phyloP scores from a whole-genome alignment of 2,113 vertebrate genomes.

The Myiozetetes cayanensis region DNA sequence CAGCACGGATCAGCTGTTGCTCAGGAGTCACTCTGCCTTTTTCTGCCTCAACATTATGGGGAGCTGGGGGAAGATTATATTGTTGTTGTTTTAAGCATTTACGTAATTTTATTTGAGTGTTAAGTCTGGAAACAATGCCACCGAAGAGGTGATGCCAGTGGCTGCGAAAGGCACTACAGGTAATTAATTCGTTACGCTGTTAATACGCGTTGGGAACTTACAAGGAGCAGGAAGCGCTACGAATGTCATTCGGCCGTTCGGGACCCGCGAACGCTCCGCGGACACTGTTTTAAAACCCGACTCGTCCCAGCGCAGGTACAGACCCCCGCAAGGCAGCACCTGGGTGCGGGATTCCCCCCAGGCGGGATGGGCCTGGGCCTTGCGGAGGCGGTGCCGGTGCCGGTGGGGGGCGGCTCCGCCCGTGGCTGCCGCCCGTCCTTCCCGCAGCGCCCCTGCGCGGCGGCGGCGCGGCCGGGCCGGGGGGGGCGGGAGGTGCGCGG shows the following conservation, averaged over 20 bases:
- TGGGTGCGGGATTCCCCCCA: too few relatives aligned
- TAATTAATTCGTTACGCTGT: neutral
- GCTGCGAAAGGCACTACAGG: neutral
- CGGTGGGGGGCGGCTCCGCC: neutral
- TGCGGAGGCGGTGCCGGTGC: neutral
- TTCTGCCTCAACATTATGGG: neutral
- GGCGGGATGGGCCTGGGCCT: neutral
- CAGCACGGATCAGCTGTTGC: neutral
- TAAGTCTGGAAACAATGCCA: neutral
- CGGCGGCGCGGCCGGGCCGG: too few relatives aligned
- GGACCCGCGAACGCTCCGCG: neutral
- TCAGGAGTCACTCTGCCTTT: neutral
- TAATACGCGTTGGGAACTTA: neutral
- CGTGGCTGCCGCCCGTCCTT: too few relatives aligned
- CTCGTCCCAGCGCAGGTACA: neutral
- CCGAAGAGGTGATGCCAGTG: neutral
- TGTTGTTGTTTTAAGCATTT: neutral
- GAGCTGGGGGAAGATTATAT: neutral
- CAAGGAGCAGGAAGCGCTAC: neutral
- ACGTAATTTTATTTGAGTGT: neutral
- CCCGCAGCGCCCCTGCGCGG: too few relatives aligned
- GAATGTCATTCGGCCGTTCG: fast-evolving
- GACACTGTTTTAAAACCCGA: fast-evolving
- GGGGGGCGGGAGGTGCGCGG: neutral
- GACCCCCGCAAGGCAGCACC: fast-evolving